These are phyloP conservation scores for Sebastes trivittatus DNA, from an alignment of 2,797 vertebrate genomes.

Conservation along the genomic window DNA sequence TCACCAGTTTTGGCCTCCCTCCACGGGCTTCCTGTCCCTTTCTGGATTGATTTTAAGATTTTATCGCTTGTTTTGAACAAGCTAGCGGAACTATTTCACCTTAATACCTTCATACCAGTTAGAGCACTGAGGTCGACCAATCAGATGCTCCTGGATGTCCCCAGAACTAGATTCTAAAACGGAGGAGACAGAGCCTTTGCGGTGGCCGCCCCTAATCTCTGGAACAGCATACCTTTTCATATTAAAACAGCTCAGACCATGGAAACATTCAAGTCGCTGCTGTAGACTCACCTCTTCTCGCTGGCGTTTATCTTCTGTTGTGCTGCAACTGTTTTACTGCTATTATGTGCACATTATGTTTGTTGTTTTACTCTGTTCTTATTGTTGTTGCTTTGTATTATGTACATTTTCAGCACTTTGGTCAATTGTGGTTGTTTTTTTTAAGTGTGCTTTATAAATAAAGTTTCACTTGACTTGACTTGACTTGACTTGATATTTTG, in stretches of 20 bases:
- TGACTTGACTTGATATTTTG: too few relatives aligned
- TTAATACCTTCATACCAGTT: background rate
- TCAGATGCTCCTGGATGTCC: background rate
- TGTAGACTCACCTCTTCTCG: background rate
- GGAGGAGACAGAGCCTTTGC: background rate
- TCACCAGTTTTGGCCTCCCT: too few relatives aligned
- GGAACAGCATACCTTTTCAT: background rate
- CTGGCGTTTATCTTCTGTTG: background rate
- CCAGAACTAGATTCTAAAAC: background rate
- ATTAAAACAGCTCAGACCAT: too few relatives aligned
- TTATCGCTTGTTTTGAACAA: too few relatives aligned
- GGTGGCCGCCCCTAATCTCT: too few relatives aligned
- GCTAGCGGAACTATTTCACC: too few relatives aligned
- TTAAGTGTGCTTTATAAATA: background rate
- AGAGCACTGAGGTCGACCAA: background rate
- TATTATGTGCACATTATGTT: background rate
- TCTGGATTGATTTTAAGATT: too few relatives aligned
- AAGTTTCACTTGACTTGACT: too few relatives aligned
- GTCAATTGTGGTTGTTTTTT: background rate
- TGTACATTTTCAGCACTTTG: background rate
- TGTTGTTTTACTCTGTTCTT: background rate
- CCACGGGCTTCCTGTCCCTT: too few relatives aligned
- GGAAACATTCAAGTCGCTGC: background rate
- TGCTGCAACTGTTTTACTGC: background rate
- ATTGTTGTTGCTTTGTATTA: background rate